Base-by-base conservation (phyloP, 2,888 invertebrate species). In the Drosophila atripex region DNA sequence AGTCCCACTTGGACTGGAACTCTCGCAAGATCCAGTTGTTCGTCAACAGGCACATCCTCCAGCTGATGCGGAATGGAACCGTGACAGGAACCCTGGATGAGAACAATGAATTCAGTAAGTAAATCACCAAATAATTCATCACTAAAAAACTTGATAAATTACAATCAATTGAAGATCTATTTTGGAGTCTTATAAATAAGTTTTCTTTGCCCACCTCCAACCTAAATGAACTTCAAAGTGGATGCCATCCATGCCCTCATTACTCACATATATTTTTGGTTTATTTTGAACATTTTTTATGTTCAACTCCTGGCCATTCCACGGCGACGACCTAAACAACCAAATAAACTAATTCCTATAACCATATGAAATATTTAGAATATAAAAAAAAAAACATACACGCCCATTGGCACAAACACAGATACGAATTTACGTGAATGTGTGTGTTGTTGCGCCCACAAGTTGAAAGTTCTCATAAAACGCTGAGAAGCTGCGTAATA, bases 71-170 rank as follows among this genome's bases (percentile, higher is more conserved):
- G 82, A 96, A 96, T 93, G 96, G 96, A 91, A 95, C 95, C 87
- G 96, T 97, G 92, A 96, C 96, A 93, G 96, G 96, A 86, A 96
- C 96, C 90, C 94, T 93, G 90, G 95, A 96, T 91, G 95, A 94
- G 92, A 93, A 93, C 91, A 96, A 95, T 93, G 95, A 95, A 93
- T 95, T 95, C 94, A 96, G 96, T 96, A 91, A 96, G 96, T 96
- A 85, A 6, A 9, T 1, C 14, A n/a, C n/a, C n/a, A n/a, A n/a
- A n/a, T n/a, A n/a, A n/a, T n/a, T n/a, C n/a, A n/a, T n/a, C n/a
- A 21, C 7, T 35, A 51, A 30, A n/a, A 25, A 38, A 11, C 16
- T 12, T 57, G 18, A 4, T 43, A 11, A 21, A 43, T 43, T 6
- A 12, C 21, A 3, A 21, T 21, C 21, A 43, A 43, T 43, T 43